A percentile compares a stretch with the other conserved stretches of the same genome.
Conservation (phyloP, 1,140 invertebrate genomes). For the Drosophila rhopaloa region DNA sequence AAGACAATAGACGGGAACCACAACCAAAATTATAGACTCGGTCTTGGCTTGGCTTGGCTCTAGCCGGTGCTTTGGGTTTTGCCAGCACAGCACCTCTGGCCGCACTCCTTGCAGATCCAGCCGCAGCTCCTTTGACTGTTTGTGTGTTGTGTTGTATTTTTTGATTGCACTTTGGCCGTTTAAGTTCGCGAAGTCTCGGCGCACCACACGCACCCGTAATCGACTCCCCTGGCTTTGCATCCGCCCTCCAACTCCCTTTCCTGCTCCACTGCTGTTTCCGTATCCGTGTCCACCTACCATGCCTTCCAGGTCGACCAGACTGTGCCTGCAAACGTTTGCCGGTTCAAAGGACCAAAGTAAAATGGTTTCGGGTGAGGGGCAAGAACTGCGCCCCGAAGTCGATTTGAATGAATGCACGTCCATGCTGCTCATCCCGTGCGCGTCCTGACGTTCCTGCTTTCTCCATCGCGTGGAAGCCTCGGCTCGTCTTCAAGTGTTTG, state of each 20-base stretch:
- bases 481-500: constrained; percentile 75
- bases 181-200: constrained; percentile 68
- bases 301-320: not conserved
- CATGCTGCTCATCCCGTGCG: constrained; percentile 30
- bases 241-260: not conserved
- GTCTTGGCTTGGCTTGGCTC: constrained; percentile 59
- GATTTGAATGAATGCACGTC: constrained; percentile 80
- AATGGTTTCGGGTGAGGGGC: constrained; percentile 59
- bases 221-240: constrained; percentile 34
- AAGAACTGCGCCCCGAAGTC: constrained; percentile 26
- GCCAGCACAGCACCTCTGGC: constrained; percentile 51
- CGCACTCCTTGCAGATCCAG: not conserved
- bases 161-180: constrained; percentile 73
- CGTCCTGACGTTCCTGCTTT: not conserved
- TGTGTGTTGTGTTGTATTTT: constrained; percentile 36
- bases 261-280: not conserved
- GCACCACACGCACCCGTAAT: constrained; percentile 68
- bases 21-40: constrained; percentile 81
- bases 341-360: constrained; percentile 55
- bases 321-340: constrained; percentile 61
- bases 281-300: not conserved
- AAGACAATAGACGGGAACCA: constrained; percentile 83
- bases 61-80: constrained; percentile 31
- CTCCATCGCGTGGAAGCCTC: constrained; percentile 3
- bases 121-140: constrained; percentile 27